Percentiles rank a stretch among this genome's conserved stretches.
These are phyloP conservation scores for Gymnarchus niloticus DNA, from an alignment of 2,113 vertebrate genomes.

Conservation along the genomic window DNA sequence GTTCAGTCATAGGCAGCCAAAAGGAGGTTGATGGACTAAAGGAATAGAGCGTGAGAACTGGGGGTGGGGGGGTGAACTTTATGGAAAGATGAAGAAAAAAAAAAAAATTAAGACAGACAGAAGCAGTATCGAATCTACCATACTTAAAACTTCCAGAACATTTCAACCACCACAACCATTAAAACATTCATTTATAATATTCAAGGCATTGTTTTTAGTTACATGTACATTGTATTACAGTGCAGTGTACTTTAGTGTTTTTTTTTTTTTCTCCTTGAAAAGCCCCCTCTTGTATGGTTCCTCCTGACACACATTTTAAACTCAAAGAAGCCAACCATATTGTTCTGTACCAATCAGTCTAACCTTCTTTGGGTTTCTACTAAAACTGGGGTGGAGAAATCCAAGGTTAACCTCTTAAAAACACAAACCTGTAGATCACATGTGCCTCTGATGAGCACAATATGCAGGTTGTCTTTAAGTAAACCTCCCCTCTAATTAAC, in stretches of 20 bases:
- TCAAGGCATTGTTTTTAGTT: conserved; percentile 55
- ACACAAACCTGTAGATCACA: conserved; percentile 32
- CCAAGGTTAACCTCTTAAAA: neutral
- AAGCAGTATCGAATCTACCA: neutral
- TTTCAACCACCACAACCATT: conserved; percentile 40
- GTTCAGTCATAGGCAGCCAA: conserved; percentile 31
- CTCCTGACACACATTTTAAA: conserved; percentile 22
- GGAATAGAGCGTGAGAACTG: neutral
- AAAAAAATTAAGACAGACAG: neutral
- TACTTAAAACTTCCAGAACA: conserved; percentile 36
- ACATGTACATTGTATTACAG: conserved; percentile 38
- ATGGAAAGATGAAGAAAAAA: conserved; percentile 26
- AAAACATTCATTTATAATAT: conserved; percentile 60
- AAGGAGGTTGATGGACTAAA: neutral
- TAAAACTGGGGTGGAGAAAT: neutral
- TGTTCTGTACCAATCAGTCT: neutral
- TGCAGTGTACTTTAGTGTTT: conserved; percentile 31
- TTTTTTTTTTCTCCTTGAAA: conserved; percentile 20
- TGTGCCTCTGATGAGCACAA: conserved; percentile 33
- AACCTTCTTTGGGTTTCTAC: neutral
- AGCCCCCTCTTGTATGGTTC: conserved; percentile 2
- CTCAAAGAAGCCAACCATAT: neutral
- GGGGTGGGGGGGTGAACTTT: neutral
- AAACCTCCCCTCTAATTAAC: conserved; percentile 21
- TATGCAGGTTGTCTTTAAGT: conserved; percentile 42